Conservation (phyloP, 2,113 vertebrate genomes). For the Pachyramphus minor region DNA sequence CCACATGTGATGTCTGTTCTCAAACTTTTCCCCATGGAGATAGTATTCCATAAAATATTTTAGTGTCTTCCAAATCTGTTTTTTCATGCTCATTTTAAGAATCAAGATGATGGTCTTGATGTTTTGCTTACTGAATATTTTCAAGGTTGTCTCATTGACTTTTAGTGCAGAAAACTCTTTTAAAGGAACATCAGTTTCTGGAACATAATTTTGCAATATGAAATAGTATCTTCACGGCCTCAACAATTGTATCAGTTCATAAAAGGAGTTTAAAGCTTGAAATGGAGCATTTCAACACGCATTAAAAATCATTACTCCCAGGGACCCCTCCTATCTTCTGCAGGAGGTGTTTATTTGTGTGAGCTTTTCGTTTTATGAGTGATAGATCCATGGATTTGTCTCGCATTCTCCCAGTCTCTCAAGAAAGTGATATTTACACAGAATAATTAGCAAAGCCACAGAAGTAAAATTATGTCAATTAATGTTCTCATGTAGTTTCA, state of each 20-base stretch:
- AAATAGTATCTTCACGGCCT: background rate
- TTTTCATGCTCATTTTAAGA: background rate
- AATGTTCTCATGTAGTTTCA: background rate
- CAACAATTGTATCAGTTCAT: accelerated
- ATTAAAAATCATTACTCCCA: background rate
- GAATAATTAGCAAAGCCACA: slow-evolving; percentile 47
- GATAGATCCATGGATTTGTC: background rate
- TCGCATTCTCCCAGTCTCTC: background rate
- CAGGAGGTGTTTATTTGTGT: background rate
- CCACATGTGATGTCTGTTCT: background rate
- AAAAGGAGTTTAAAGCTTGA: background rate
- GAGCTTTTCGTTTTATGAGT: background rate
- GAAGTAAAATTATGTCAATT: background rate
- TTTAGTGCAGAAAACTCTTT: background rate
- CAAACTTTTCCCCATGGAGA: background rate
- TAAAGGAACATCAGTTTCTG: background rate
- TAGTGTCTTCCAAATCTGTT: background rate
- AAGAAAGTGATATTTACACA: slow-evolving; percentile 53
- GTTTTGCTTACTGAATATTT: background rate
- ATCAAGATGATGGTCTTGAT: background rate
- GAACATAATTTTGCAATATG: background rate
- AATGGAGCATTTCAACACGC: background rate
- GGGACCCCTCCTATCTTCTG: background rate
- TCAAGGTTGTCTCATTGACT: background rate
- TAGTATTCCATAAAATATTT: background rate